Evolutionary conservation across 2,797 vertebrate species (phyloP).

Genomic region (Sebastes cheni): DNA sequence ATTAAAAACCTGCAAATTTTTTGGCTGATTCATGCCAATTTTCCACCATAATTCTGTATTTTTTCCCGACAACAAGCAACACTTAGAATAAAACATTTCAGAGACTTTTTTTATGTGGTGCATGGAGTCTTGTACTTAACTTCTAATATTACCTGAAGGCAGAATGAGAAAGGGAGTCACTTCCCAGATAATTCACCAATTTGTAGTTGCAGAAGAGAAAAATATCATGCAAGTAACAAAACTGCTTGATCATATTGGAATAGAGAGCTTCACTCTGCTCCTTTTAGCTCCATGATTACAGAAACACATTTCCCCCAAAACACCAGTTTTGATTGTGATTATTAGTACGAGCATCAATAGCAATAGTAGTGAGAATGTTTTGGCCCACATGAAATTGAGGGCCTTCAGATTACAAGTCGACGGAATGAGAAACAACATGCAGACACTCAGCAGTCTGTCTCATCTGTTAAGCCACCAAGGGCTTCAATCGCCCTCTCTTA

Average conservation of each 20-base stretch:
- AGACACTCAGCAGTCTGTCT: slow-evolving; percentile 41
- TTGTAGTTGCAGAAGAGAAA: background rate
- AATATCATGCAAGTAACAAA: background rate
- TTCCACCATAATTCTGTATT: background rate
- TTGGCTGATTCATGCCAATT: background rate
- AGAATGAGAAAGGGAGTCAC: background rate
- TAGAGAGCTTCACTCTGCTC: background rate
- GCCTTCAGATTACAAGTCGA: slow-evolving; percentile 18
- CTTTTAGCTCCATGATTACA: background rate
- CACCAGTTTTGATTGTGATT: background rate
- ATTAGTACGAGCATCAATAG: background rate
- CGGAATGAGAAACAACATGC: slow-evolving; percentile 34
- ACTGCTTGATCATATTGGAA: background rate
- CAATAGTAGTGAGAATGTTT: background rate
- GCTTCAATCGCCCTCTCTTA: slow-evolving; percentile 56
- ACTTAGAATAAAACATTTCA: background rate
- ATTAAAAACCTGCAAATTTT: background rate
- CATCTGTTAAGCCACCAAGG: slow-evolving; percentile 55
- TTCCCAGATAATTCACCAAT: background rate
- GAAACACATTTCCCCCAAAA: background rate
- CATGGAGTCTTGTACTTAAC: background rate
- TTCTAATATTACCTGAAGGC: background rate
- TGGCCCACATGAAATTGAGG: background rate
- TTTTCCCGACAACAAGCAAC: background rate
- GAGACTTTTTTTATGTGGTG: background rate